Evolutionary conservation across 1,140 invertebrate genomes (phyloP).

Genomic region (Conus betulinus): DNA sequence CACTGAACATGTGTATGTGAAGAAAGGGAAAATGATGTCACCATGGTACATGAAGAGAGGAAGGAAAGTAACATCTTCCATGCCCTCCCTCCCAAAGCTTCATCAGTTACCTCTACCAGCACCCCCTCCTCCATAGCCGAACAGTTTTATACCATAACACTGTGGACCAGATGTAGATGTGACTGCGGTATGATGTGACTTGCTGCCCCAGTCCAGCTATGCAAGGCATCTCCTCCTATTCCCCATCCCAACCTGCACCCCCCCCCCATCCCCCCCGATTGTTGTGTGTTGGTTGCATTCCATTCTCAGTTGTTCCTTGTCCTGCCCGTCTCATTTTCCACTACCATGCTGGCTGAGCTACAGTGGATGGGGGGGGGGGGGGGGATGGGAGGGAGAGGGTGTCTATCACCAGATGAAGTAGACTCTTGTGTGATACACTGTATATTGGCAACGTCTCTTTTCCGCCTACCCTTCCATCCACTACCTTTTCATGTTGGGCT

Average conservation of each 20-base stretch:
- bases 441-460: too few species aligned
- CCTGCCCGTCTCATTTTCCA: background rate
- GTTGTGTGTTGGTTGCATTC: background rate
- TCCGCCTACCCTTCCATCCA: too few species aligned
- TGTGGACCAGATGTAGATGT: background rate
- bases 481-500: too few species aligned
- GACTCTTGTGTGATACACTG: too few species aligned
- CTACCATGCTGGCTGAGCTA: too few species aligned
- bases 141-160: background rate
- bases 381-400: too few species aligned
- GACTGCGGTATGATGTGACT: background rate
- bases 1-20: background rate
- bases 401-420: too few species aligned
- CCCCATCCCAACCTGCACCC: background rate
- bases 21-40: background rate
- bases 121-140: background rate
- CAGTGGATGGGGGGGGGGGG: too few species aligned
- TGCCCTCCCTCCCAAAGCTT: too few species aligned
- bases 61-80: background rate
- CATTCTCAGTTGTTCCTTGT: background rate
- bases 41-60: background rate
- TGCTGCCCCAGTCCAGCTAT: conserved; percentile 2
- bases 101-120: background rate
- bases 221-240: background rate
- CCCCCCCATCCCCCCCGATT: background rate